Conservation (phyloP, 2,888 invertebrate species). For the Proisotoma minuta region DNA sequence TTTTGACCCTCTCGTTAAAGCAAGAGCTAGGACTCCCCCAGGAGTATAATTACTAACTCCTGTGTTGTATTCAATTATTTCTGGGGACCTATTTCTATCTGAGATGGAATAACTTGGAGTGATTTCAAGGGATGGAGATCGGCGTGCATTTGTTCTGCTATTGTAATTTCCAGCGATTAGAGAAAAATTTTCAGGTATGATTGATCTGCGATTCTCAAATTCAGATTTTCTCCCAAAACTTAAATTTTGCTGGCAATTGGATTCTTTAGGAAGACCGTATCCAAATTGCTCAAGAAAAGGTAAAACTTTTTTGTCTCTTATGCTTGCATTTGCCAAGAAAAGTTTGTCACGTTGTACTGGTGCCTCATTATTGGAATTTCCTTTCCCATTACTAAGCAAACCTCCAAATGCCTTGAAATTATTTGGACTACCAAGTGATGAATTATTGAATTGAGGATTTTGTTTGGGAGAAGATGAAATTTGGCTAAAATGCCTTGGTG, state of each 20-base stretch:
- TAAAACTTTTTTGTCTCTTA: slow-evolving; percentile 38
- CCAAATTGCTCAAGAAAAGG: slow-evolving; percentile 46
- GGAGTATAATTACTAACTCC: slow-evolving; percentile 24
- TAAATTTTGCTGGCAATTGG: slow-evolving; percentile 7
- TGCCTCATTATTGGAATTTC: not conserved
- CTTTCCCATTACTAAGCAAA: slow-evolving; percentile 6
- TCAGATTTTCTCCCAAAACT: slow-evolving; percentile 3
- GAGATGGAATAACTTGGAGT: slow-evolving; percentile 4
- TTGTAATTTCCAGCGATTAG: not conserved
- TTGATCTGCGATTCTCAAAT: slow-evolving; percentile 3
- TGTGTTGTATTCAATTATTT: slow-evolving; percentile 19
- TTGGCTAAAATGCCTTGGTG: slow-evolving; percentile 12
- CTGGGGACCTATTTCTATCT: slow-evolving; percentile 36
- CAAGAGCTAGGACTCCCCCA: slow-evolving; percentile 46
- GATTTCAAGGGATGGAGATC: slow-evolving; percentile 21
- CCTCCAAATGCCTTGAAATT: slow-evolving; percentile 17
- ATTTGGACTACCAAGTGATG: slow-evolving; percentile 3
- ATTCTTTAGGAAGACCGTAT: slow-evolving; percentile 32
- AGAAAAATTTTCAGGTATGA: slow-evolving; percentile 9
- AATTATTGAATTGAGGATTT: not conserved
- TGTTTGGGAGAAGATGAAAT: not conserved
- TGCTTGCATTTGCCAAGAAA: slow-evolving; percentile 10
- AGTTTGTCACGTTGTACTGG: slow-evolving; percentile 11
- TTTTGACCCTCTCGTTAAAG: slow-evolving; percentile 46
- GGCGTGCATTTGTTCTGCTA: not conserved